These are phyloP conservation scores for Acanthosepion lycidas DNA, from an alignment of 2,888 invertebrate species.

Conservation along the genomic window DNA sequence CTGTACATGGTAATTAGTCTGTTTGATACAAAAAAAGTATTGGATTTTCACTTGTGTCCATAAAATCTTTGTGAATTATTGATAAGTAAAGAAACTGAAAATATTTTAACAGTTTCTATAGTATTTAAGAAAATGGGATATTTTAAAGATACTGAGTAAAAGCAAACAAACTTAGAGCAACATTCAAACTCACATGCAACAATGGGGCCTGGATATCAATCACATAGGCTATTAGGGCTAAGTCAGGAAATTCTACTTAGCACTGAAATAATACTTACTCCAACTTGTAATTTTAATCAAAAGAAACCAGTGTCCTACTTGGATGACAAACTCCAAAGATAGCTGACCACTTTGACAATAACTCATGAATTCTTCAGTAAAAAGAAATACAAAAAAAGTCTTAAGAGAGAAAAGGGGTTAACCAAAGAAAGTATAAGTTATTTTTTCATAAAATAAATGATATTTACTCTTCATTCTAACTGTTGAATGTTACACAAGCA, in stretches of 20 bases:
- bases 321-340: neutral
- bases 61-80: neutral
- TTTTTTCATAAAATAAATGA: neutral
- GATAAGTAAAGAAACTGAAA: neutral
- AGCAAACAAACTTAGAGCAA: neutral
- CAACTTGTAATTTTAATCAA: neutral
- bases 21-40: neutral
- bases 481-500: neutral
- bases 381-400: neutral
- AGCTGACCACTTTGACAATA: neutral
- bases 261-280: neutral
- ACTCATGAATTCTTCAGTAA: neutral
- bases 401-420: neutral
- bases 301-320: constrained; percentile 9
- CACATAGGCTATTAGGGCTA: neutral
- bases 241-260: neutral
- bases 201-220: neutral
- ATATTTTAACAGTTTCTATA: neutral
- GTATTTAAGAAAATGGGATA: neutral
- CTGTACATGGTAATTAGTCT: neutral
- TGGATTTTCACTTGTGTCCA: too few relatives aligned
- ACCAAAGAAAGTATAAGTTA: neutral
- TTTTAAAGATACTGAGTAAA: neutral
- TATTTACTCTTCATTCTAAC: neutral
- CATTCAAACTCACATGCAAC: neutral